These are phyloP conservation scores for Temnopleurus reevesii DNA, from an alignment of 53 echinoderm and acorn worm species.

Conservation along the genomic window DNA sequence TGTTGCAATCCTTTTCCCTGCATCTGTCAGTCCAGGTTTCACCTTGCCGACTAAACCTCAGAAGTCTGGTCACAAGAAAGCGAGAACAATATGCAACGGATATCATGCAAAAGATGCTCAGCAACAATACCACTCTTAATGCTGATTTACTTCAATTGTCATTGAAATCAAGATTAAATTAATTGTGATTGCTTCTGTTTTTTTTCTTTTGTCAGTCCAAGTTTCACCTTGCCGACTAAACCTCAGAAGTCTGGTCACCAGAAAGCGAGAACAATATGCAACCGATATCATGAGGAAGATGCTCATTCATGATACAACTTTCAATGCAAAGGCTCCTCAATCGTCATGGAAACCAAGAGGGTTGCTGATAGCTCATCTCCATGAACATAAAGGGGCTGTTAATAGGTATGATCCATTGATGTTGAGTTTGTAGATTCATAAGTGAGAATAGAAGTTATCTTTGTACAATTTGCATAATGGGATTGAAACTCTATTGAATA, in stretches of 20 bases:
- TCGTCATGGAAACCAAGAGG: slow-evolving; percentile 94
- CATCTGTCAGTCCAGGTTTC: too few species aligned
- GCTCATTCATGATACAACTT: slow-evolving; percentile 77
- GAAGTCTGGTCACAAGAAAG: too few species aligned
- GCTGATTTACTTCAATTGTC: slow-evolving; percentile 70
- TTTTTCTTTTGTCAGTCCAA: slow-evolving; percentile 55
- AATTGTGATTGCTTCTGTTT: slow-evolving; percentile 74
- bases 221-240: slow-evolving; percentile 84
- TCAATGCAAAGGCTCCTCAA: slow-evolving; percentile 83
- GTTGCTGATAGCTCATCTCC: slow-evolving; percentile 88
- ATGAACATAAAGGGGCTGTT: slow-evolving; percentile 95
- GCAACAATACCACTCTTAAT: slow-evolving; percentile 71
- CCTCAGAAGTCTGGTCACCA: slow-evolving; percentile 77
- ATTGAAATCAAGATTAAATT: slow-evolving; percentile 88
- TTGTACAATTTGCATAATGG: too few species aligned
- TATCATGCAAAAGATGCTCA: slow-evolving; percentile 70
- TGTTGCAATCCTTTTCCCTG: too few species aligned
- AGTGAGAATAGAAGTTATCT: too few species aligned
- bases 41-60: too few species aligned
- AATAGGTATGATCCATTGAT: slow-evolving; percentile 86
- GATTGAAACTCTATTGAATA: too few species aligned
- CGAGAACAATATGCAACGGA: too few species aligned
- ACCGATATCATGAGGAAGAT: slow-evolving; percentile 73
- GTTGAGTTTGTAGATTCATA: too few species aligned
- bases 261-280: slow-evolving; percentile 90